Evolutionary conservation across 2,888 invertebrate species (phyloP), one percentile per base, ranked within the genome.

Genomic region (Atherix ibis): DNA sequence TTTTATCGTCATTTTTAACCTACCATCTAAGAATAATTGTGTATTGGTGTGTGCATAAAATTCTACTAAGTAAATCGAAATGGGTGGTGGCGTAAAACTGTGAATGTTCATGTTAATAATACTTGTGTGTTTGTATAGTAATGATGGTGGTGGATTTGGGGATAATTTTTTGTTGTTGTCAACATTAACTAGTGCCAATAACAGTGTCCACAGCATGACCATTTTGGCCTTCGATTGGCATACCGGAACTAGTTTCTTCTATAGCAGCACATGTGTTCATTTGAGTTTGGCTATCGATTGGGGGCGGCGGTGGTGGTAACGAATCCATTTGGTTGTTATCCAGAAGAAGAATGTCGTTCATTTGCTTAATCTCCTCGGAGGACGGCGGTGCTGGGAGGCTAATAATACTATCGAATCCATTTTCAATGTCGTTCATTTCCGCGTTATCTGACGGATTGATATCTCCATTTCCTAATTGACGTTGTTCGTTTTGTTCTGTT

Each of bases 401-500:
- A 41, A 59, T 52, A 39, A 61, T 48, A 43, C 61, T 61, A 36
- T 61, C 60, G 38, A 53, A 59, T 35, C 47, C 50, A 38, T 51
- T 51, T 36, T 56, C 56, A 22, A 18, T 27, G 16, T 32, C 36
- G 17, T 18, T 34, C 10, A 16, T 10, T 17, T 27, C 22, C 12
- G 17, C 27, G 6, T 6, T 31, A n/a, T n/a, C 26, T 24, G 5
- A 10, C 22, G 6, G 6, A 36, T 38, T 27, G 18, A 28, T 22
- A 19, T 37, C 43, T 26, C 62, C 62, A 45, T 66, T 64, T n/a
- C 65, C 66, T 30, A 66, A 48, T 40, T 65, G 62, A 37, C 57
- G 53, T 41, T 66, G 66, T 43, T 65, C 64, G 37, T 64, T 62
- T 44, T 63, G 65, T 33, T 60, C 49, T 18, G 62, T 62, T 2